Evolutionary conservation across 2,113 vertebrate species (phyloP), one percentile per base, ranked within the genome.

Genomic region (Calidris pygmaea): DNA sequence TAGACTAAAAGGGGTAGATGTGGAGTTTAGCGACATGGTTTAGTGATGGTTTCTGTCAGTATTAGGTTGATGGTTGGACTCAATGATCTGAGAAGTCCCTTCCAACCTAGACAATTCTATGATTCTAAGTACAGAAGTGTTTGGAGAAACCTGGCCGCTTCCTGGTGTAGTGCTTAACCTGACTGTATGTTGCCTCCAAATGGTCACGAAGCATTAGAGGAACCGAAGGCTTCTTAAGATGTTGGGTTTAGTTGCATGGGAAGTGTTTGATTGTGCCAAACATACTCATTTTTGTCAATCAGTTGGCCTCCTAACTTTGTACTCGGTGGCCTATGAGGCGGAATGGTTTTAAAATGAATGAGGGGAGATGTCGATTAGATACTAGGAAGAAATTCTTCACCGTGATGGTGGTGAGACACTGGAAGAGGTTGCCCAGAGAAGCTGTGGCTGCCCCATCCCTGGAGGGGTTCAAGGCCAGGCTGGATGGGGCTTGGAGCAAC

Each of bases 221-320:
- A 62, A 39, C 39, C 3, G 27, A 48, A 37, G 7, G 9, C 19
- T 90, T 91, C 71, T 66, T 22, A 29, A 50, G 10, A 45, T 37
- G 0, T 24, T 60, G 1, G 18, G 1, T 87, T 59, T 65, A 30
- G 21, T 3, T 2, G 7, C 24, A 8, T n/a, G 14, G 29, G 4
- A 74, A 21, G 15, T 0, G 0, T 45, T 22, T 39, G 9, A 9
- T 81, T 6, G 0, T 53, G 50, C 26, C 53, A 65, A 18, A 62
- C 17, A 2, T 21, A 6, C 7, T 29, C 19, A 6, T 7, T 50
- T 85, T 35, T 71, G 12, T 35, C n/a, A 26, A 0, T 48, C 5
- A 3, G 3, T 24, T 35, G 22, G 14, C 35, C 41, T 59, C 39
- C 56, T 23, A 12, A 10, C 6, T 43, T 52, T 10, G 6, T 66